Evolutionary conservation across 2,113 vertebrate genomes (phyloP).

Genomic region (Vidua chalybeata): DNA sequence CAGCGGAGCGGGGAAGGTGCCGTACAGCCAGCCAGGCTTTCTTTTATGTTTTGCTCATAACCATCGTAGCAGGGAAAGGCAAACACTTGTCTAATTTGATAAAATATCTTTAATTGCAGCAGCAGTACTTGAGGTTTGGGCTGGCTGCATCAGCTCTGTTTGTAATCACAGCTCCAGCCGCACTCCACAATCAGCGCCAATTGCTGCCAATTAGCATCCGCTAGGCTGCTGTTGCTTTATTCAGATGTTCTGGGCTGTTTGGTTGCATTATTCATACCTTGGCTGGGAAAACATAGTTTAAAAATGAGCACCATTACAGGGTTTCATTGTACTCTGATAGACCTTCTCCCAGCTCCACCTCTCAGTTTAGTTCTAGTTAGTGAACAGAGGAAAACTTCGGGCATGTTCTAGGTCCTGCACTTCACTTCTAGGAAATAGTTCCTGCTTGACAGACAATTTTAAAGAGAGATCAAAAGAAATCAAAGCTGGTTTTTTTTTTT

Average conservation of each 20-base stretch:
- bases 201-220: conserved; percentile 73
- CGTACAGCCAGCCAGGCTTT: neutral
- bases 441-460: neutral
- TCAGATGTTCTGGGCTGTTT: conserved; percentile 56
- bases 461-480: neutral
- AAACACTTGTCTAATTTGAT: conserved; percentile 71
- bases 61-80: conserved; percentile 35
- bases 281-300: conserved; percentile 29
- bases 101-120: conserved; percentile 77
- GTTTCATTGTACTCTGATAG: conserved; percentile 25
- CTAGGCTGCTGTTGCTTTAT: conserved; percentile 64
- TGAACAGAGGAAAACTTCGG: neutral
- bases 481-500: neutral
- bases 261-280: conserved; percentile 69
- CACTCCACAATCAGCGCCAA: conserved; percentile 74
- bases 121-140: conserved; percentile 50
- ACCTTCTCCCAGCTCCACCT: neutral
- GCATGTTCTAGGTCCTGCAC: neutral
- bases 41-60: conserved; percentile 55
- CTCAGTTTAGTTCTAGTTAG: neutral
- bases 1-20: neutral
- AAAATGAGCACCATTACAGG: neutral
- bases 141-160: conserved; percentile 50
- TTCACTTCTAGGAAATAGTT: neutral
- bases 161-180: conserved; percentile 69